Evolutionary conservation across 2,113 vertebrate species (phyloP), one percentile per base, ranked within the genome.

Genomic region (Apus apus): DNA sequence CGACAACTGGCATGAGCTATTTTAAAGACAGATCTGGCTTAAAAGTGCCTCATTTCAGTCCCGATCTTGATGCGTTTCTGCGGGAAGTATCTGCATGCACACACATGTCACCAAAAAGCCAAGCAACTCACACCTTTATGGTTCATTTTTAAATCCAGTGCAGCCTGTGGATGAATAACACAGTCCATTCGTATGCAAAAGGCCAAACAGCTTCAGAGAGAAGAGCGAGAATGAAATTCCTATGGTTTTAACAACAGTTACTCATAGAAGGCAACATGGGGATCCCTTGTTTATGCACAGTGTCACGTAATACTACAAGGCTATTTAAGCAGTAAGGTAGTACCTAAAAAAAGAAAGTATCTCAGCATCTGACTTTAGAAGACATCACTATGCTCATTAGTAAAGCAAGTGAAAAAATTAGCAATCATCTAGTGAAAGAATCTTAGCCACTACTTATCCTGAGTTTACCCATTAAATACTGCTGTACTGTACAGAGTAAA

Each of bases 271-370:
- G 27, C 71, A 85, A 91, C 46, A 85, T 27, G 62, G 53, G 60
- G 67, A 88, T 84, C 38, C 67, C 34, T 64, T 90, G 60, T 88
- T 94, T 86, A 90, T 15, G 26, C 45, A 48, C 60, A 90, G 38
- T 0, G 4, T 32, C 60, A 60, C 0, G 0, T 61, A 43, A 34
- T 34, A 65, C 27, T 74, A 80, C 11, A 57, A 11, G 25, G 45
- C 9, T 60, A 46, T 77, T 72, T 27, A 87, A 77, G 21, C 53
- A 90, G 51, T 36, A 67, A 80, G 56, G 21, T 17, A 71, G 22
- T 12, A 46, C 13, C 26, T 38, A 38, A 38, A 40, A n/a, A 72
- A 51, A 8, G 32, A 30, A 74, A 89, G 54, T 61, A 64, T 54
- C 40, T 78, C 53, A 72, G 68, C 27, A 22, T 65, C 13, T 62